Evolutionary conservation across 2,888 invertebrate species (phyloP).

Genomic region (Cyrtodaria siliqua): DNA sequence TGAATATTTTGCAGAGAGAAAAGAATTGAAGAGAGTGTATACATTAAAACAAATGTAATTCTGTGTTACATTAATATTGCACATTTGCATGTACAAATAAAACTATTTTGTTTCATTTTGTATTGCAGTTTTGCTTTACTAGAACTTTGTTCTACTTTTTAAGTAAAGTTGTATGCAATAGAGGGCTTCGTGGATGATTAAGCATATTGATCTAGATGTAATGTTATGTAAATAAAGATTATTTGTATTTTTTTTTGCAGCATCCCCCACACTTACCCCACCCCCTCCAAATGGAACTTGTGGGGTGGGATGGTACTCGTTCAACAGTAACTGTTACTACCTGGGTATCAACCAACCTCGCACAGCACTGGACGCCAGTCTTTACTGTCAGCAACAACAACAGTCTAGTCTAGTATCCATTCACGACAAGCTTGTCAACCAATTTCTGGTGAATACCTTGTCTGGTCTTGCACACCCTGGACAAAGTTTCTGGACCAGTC

Average conservation of each 20-base stretch:
- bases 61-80: too few relatives aligned
- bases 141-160: too few relatives aligned
- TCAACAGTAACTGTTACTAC: constrained; percentile 64
- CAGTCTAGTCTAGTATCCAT: constrained; percentile 67
- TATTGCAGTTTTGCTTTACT: too few relatives aligned
- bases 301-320: constrained; percentile 59
- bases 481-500: constrained; percentile 70
- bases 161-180: too few relatives aligned
- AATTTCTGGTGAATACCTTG: constrained; percentile 58
- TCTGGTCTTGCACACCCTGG: constrained; percentile 36
- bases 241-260: constrained; percentile 46
- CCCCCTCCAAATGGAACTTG: constrained; percentile 71
- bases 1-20: too few relatives aligned
- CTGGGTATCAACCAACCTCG: constrained; percentile 46
- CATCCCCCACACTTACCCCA: constrained; percentile 66
- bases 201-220: too few relatives aligned
- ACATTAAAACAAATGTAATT: too few relatives aligned
- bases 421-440: constrained; percentile 63
- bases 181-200: too few relatives aligned
- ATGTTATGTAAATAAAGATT: too few relatives aligned
- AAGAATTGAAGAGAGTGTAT: too few relatives aligned
- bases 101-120: too few relatives aligned
- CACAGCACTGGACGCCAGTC: constrained; percentile 64
- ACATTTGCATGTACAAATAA: too few relatives aligned
- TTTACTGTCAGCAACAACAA: constrained; percentile 58